These are phyloP conservation scores for Falco punctatus DNA, from an alignment of 2,113 vertebrate species.

Conservation along the genomic window DNA sequence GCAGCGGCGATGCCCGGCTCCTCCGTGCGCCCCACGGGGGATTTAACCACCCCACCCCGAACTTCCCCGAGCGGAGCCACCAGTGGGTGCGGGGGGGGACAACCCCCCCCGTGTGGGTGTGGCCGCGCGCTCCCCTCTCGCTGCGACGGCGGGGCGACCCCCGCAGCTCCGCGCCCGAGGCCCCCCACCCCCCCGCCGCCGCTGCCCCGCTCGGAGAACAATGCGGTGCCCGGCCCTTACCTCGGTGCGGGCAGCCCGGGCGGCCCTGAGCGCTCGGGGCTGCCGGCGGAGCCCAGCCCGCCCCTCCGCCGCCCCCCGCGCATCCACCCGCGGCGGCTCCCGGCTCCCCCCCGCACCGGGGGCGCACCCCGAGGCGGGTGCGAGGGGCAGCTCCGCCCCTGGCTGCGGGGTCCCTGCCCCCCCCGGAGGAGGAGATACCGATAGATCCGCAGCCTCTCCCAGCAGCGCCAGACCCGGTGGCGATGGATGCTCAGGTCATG, in stretches of 20 bases:
- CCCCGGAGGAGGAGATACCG: not conserved
- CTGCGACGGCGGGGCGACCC: not conserved
- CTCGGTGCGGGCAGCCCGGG: not conserved
- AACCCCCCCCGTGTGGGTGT: too few relatives aligned
- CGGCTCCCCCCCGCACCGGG: not conserved
- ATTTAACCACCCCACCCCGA: not conserved
- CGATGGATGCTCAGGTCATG: not conserved
- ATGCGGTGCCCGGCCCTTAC: constrained; percentile 1
- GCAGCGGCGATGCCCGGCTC: not conserved
- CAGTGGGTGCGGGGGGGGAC: too few relatives aligned
- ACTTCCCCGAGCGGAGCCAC: not conserved
- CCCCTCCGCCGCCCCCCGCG: not conserved
- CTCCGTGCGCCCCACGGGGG: accelerated
- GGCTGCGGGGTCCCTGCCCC: not conserved
- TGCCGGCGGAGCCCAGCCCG: not conserved
- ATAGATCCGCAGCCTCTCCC: not conserved
- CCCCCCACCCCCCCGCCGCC: not conserved
- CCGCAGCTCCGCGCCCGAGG: not conserved
- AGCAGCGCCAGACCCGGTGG: not conserved
- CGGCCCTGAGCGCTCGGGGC: not conserved
- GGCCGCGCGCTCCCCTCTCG: not conserved
- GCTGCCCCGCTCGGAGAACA: not conserved
- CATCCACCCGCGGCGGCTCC: not conserved
- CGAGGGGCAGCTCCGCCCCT: constrained; percentile 10
- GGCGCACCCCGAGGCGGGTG: not conserved